Base-by-base conservation (phyloP, 2,113 vertebrate genomes). In the Corythaeola cristata region DNA sequence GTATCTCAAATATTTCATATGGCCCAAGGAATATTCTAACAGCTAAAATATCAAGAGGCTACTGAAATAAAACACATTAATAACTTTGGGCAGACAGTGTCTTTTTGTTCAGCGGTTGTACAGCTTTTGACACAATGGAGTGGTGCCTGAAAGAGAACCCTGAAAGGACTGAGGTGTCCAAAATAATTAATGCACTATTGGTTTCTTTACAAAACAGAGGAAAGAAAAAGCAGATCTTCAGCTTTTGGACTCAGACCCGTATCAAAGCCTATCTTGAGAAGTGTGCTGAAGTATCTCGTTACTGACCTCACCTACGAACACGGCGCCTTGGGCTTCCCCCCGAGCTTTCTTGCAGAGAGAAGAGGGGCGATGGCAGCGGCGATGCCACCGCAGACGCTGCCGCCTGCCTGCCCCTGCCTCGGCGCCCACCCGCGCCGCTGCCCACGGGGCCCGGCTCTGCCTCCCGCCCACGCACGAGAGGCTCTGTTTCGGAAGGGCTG, bases 271-370 rank as follows among this genome's bases (percentile, higher is more conserved):
- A 0, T 32, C 75, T 73, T 50, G 30, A 33, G 62, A 79, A 64
- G n/a, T 8, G 10, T 1, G 0, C 58, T 28, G 17, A 60, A 28
- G 32, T 23, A 9, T 16, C 22, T 77, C 45, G 15, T 56, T 39
- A 5, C 58, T 58, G 33, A 37, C 17, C 47, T 63, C 64, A 33
- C 2, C 7, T 4, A 22, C 0, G 0, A 60, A 33, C 1, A 2
- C 33, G 55, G 37, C 20, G 0, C n/a, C 50, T 71, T 47, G 52
- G 52, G 59, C 26, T 72, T 64, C 66, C 32, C 63, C 24, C 16
- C 35, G 52, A 35, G 11, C 32, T 67, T 74, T 79, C 44, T 28
- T 5, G 4, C 3, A 50, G 35, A 21, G 58, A 26, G 15, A 53
- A 88, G 47, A 93, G 47, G 30, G 52, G 18, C 39, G 11, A 39